Conservation (phyloP, 2,888 invertebrate species). For the Leistus spinibarbis region DNA sequence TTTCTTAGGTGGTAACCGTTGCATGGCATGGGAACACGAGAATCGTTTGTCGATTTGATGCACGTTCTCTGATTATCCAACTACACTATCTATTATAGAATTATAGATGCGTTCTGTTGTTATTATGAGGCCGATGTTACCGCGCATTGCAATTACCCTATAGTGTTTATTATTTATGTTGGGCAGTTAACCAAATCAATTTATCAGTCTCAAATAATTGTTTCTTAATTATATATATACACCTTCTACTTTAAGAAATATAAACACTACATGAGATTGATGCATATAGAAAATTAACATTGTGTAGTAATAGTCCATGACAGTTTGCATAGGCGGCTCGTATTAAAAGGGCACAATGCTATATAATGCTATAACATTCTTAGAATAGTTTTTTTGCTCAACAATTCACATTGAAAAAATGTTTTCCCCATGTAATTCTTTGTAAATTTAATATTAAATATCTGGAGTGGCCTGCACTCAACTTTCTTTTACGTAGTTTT, state of each 20-base stretch:
- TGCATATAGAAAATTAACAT: slow-evolving; percentile 9
- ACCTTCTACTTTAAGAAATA: not conserved
- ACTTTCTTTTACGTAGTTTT: no score
- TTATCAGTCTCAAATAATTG: slow-evolving; percentile 25
- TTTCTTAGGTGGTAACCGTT: not conserved
- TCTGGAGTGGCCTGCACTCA: no score
- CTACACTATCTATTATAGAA: not conserved
- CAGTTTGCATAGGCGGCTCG: slow-evolving; percentile 1
- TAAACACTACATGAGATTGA: slow-evolving; percentile 15
- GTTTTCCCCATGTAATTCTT: no score
- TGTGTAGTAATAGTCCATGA: slow-evolving; percentile 5
- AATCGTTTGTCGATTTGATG: not conserved
- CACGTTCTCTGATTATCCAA: not conserved
- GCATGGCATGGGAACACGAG: not conserved
- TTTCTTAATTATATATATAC: slow-evolving; percentile 32
- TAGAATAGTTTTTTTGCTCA: not conserved
- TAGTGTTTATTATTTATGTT: slow-evolving; percentile 17
- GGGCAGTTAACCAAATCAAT: slow-evolving; percentile 18
- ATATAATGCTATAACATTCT: not conserved
- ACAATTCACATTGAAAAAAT: not conserved
- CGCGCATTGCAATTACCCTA: slow-evolving; percentile 23
- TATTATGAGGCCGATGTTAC: not conserved
- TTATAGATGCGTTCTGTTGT: not conserved
- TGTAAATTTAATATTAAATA: no score
- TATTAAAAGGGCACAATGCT: not conserved